Evolutionary conservation across 2,888 invertebrate species (phyloP), one percentile per base, ranked within the genome.

Genomic region (Cacoxenus indagator): DNA sequence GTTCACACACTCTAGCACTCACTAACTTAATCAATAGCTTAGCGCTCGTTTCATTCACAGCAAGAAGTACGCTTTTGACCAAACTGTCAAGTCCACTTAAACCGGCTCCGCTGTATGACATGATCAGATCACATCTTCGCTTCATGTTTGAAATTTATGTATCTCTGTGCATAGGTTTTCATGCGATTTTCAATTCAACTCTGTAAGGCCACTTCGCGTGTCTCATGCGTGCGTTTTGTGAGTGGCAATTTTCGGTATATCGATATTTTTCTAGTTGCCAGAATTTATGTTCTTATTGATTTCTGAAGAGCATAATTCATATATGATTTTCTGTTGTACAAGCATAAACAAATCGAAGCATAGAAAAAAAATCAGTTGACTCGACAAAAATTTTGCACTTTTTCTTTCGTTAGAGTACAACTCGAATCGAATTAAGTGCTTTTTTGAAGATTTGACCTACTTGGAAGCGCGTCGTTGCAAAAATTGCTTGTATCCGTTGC

Each of bases 401-500:
- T 57, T 57, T 27, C 57, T 57, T 57, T 57, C n/a, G 17, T 27
- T 27, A 48, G 8, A 19, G n/a, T n/a, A 48, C 48, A 48, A 48
- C 8, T 17, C 17, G 17, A 14, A 4, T 48, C 22, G 3, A 43
- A 48, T 51, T 51, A 51, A 51, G 48, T 51, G 48, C 48, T 51
- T 37, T n/a, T n/a, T 37, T 37, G 37, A 37, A 37, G 37, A 37
- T 37, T 37, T 51, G 48, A 8, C 48, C n/a, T 17, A 51, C 48
- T 51, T 51, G 19, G 19, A 17, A 77, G 70, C 77, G 76, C 78
- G 70, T 69, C 73, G 75, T 55, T 71, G 66, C 68, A 45, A 71
- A 79, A 79, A 78, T 79, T 80, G 74, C 80, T 79, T 61, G 79
- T 71, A 79, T 79, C 78, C 78, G 78, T 69, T 76, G 68, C 65